Evolutionary conservation across 2,888 invertebrate species (phyloP), one percentile per base, ranked within the genome.

Genomic region (Salpingus planirostris): DNA sequence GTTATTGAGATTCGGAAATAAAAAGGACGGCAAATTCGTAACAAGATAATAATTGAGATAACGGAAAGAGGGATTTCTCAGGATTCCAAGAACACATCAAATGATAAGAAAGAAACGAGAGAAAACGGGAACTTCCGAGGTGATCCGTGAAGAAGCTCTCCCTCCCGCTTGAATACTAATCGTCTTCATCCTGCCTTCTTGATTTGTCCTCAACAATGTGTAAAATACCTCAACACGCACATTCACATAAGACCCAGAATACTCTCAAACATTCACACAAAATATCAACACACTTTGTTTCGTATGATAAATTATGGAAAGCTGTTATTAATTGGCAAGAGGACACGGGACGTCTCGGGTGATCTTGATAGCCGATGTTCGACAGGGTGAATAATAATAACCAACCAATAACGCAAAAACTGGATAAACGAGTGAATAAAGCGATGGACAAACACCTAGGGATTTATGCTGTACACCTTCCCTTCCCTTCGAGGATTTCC

Each of bases 41-140:
- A 24, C 5, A 5, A 7, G 11, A 5, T 24, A 10, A 5, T 3
- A 13, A 11, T 26, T 35, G 14, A 13, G 34, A 31, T 35, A 41
- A 21, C 23, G 24, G 30, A 27, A 29, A 30, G 15, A 28, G 22
- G 27, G 37, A 21, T 31, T 31, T 42, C 33, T 24, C 25, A 46
- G 46, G 43, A 46, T 48, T 42, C 50, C 56, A 54, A 57, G 51
- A 55, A 56, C 56, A 58, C 55, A 58, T 57, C 56, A 55, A 48
- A 52, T 47, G 53, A 52, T 46, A 36, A 26, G 4, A 23, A 23
- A 15, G 21, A 29, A 12, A 8, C 12, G 12, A 15, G 21, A 24
- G 11, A 7, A 3, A 11, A 11, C 11, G 11, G n/a, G 24, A 24
- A 11, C 11, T 11, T 3, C 12, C n/a, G 2, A 11, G 24, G 6